phyloP scores from a whole-genome alignment of 2,113 vertebrate genomes.

The Ancistrus triradiatus region DNA sequence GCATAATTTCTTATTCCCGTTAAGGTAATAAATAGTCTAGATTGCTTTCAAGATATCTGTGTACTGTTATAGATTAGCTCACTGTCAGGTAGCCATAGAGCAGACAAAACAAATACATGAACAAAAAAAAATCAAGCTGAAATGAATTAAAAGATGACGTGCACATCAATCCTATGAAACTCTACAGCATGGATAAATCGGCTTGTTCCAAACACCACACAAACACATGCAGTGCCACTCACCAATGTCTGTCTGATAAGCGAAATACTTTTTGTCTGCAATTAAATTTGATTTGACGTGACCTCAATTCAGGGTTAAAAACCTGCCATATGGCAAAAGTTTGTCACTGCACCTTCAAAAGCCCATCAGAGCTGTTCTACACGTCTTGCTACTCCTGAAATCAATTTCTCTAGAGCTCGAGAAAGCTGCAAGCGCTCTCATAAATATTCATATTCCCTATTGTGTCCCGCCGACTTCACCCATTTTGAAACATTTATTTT shows the following conservation, averaged over 20 bases:
- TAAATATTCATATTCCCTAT: conserved; percentile 32
- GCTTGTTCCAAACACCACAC: too few relatives aligned
- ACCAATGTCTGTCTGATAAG: neutral
- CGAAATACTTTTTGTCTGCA: conserved; percentile 1
- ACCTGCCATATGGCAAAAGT: neutral
- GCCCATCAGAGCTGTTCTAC: neutral
- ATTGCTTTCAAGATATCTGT: too few relatives aligned
- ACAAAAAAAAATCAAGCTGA: too few relatives aligned
- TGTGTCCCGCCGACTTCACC: conserved; percentile 1
- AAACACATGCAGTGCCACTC: too few relatives aligned
- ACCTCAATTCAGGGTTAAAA: neutral
- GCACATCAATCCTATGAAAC: too few relatives aligned
- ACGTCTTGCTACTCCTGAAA: neutral
- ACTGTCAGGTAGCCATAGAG: too few relatives aligned
- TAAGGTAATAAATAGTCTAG: too few relatives aligned
- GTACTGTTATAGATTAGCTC: too few relatives aligned
- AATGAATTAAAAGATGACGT: too few relatives aligned
- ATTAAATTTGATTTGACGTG: neutral
- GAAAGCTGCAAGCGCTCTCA: conserved; percentile 19
- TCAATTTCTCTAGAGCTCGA: conserved; percentile 4
- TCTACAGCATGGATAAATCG: too few relatives aligned
- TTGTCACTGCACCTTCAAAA: neutral
- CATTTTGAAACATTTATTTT: conserved; percentile 21
- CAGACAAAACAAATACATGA: too few relatives aligned
- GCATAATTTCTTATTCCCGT: too few relatives aligned